phyloP scores from a whole-genome alignment of 2,888 invertebrate species.

The Parnassius apollo region DNA sequence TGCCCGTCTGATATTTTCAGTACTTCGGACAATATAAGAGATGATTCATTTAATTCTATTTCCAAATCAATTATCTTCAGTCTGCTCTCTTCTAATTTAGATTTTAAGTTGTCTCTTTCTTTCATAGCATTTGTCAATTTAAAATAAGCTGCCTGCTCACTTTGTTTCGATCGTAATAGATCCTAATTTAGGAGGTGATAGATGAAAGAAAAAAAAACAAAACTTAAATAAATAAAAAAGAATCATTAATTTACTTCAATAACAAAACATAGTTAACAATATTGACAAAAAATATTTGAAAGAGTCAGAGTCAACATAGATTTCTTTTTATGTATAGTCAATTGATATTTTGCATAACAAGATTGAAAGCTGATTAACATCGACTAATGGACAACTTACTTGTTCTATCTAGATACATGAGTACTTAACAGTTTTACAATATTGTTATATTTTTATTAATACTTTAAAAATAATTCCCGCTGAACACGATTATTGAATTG shows the following conservation, averaged over 20 bases:
- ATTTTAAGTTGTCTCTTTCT: slow-evolving; percentile 59
- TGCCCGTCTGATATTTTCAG: slow-evolving; percentile 72
- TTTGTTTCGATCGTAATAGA: slow-evolving; percentile 63
- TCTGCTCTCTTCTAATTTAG: slow-evolving; percentile 65
- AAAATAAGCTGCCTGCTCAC: slow-evolving; percentile 62
- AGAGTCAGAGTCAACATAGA: slow-evolving; percentile 58
- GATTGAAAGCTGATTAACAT: slow-evolving; percentile 73
- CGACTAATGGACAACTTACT: slow-evolving; percentile 76
- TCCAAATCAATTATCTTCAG: slow-evolving; percentile 77
- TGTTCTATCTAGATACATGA: slow-evolving; percentile 75
- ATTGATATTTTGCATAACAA: slow-evolving; percentile 70
- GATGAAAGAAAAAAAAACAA: slow-evolving; percentile 60
- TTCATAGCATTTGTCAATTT: slow-evolving; percentile 58
- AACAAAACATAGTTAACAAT: slow-evolving; percentile 64
- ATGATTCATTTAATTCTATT: slow-evolving; percentile 76
- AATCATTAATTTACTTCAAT: slow-evolving; percentile 56
- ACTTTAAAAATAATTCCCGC: slow-evolving; percentile 77
- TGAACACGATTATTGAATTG: slow-evolving; percentile 71
- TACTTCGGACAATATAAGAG: slow-evolving; percentile 73
- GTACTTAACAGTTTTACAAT: slow-evolving; percentile 78
- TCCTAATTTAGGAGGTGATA: slow-evolving; percentile 64
- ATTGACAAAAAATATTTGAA: slow-evolving; percentile 62
- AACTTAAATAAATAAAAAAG: slow-evolving; percentile 51
- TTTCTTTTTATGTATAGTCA: slow-evolving; percentile 53
- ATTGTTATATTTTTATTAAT: slow-evolving; percentile 63